phyloP scores from a whole-genome alignment of 37 sponge, comb jelly and placozoan species.

The Tethya wilhelma region DNA sequence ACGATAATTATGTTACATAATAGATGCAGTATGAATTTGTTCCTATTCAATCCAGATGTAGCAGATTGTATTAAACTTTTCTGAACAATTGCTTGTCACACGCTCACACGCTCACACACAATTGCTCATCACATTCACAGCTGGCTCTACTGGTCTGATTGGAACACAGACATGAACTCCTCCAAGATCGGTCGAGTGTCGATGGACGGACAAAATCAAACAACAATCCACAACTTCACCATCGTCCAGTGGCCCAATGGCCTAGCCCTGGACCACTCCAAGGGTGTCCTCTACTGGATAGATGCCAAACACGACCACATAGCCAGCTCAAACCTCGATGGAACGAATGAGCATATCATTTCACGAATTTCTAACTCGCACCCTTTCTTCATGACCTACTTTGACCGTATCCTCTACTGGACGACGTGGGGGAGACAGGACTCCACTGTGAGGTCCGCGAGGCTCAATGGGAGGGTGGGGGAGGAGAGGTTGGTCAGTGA shows the following conservation, averaged over 20 bases:
- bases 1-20: no score
- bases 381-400: constrained; percentile 51
- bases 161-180: background rate
- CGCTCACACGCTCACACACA: constrained; percentile 27
- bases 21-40: no score
- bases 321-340: constrained; percentile 14
- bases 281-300: constrained; percentile 31
- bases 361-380: background rate
- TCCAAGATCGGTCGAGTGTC: constrained; percentile 44
- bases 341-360: constrained; percentile 1
- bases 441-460: no score
- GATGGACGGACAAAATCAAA: constrained; percentile 68
- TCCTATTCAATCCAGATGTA: no score
- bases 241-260: constrained; percentile 45
- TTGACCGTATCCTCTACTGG: constrained; percentile 58
- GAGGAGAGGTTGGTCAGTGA: background rate
- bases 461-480: background rate
- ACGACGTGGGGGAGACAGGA: constrained; percentile 58
- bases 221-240: constrained; percentile 4
- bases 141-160: constrained; percentile 68
- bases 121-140: constrained; percentile 2
- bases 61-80: no score
- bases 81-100: no score
- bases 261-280: constrained; percentile 16
- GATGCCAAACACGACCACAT: constrained; percentile 17